Evolutionary conservation across 1,140 invertebrate species (phyloP).

Genomic region (Bathynomus jamesi): DNA sequence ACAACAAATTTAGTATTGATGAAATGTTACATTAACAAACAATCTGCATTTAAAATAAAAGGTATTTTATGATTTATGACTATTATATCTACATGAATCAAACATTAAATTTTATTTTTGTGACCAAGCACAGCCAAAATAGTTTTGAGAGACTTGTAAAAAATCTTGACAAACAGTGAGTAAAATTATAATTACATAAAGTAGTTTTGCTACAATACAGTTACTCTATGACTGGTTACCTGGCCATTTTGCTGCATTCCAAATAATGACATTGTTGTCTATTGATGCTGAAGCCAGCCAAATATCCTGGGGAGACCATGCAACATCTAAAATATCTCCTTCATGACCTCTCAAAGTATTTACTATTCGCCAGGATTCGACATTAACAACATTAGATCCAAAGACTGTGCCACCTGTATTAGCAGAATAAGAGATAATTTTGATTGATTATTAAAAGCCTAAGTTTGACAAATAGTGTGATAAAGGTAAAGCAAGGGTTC

Average conservation of each 20-base stretch:
- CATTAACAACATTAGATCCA: conserved; percentile 51
- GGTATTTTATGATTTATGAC: no score
- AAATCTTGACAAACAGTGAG: no score
- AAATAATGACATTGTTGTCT: conserved; percentile 91
- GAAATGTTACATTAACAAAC: no score
- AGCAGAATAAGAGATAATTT: no score
- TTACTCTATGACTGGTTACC: conserved; percentile 40
- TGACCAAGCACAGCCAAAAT: background rate
- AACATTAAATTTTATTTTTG: no score
- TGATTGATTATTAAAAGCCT: no score
- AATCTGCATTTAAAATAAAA: no score
- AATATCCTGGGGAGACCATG: conserved; percentile 88
- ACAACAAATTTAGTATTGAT: no score
- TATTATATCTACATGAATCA: no score
- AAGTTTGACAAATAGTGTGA: no score
- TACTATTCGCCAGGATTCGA: conserved; percentile 86
- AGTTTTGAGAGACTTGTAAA: background rate
- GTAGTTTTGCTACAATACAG: background rate
- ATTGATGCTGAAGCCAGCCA: conserved; percentile 92
- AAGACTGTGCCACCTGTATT: conserved; percentile 40
- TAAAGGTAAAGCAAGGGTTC: no score
- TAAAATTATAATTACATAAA: no score
- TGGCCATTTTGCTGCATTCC: conserved; percentile 87
- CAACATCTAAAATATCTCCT: conserved; percentile 85
- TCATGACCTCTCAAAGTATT: conserved; percentile 79